Percentiles rank a stretch among this genome's conserved stretches.
These are phyloP conservation scores for Eciton burchellii DNA, from an alignment of 1,140 invertebrate genomes.

Conservation along the genomic window DNA sequence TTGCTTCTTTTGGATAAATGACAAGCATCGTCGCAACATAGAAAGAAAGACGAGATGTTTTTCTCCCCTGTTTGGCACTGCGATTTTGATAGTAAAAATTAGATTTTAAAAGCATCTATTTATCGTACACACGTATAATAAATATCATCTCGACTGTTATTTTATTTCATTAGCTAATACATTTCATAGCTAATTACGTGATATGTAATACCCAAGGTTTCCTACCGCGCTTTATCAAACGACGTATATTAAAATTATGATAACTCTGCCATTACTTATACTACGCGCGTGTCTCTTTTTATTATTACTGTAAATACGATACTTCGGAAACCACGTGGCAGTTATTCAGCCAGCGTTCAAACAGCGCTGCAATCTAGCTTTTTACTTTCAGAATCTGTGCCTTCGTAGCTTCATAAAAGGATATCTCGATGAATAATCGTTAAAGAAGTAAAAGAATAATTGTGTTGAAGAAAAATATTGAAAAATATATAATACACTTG, in stretches of 20 bases:
- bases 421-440: no score
- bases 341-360: constrained; percentile 63
- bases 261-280: constrained; percentile 37
- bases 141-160: constrained; percentile 9
- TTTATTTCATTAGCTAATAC: constrained; percentile 52
- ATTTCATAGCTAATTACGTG: constrained; percentile 39
- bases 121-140: constrained; percentile 6
- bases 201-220: constrained; percentile 22
- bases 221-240: constrained; percentile 50
- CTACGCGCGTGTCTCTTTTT: neutral
- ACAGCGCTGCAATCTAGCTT: constrained; percentile 59
- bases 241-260: constrained; percentile 73
- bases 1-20: constrained; percentile 57
- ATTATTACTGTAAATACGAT: constrained; percentile 43
- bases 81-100: constrained; percentile 71
- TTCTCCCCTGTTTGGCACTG: constrained; percentile 69
- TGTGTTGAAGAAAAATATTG: neutral
- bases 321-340: constrained; percentile 69
- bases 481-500: neutral
- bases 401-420: constrained; percentile 17
- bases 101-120: constrained; percentile 57
- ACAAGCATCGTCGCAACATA: constrained; percentile 51
- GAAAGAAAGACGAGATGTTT: neutral
- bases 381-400: constrained; percentile 72
- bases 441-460: constrained; percentile 4